Percentiles rank a stretch among this genome's conserved stretches.
Conservation (phyloP, 2,797 vertebrate species). For the Chrosomus eos region DNA sequence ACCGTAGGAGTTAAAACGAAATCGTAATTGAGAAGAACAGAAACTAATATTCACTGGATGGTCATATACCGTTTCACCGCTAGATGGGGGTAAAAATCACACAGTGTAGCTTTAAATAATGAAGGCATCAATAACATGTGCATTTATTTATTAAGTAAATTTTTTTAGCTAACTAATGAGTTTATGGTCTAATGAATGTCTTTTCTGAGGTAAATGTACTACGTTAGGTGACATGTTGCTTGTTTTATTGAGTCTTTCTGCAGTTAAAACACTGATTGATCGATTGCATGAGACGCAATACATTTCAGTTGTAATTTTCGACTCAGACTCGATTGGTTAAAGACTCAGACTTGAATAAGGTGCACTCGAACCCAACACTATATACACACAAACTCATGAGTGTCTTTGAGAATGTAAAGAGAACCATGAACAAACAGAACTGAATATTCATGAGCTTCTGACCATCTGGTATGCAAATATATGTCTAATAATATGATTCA, state of each 20-base stretch:
- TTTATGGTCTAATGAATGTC: not conserved
- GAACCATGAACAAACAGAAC: constrained; percentile 4
- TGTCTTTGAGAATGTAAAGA: constrained; percentile 3
- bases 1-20: too few species aligned
- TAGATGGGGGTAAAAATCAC: too few species aligned
- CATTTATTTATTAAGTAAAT: not conserved
- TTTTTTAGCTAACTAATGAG: not conserved
- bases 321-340: not conserved
- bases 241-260: not conserved
- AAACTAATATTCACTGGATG: too few species aligned
- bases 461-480: constrained; percentile 45
- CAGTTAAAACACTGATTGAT: not conserved
- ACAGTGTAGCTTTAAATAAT: too few species aligned
- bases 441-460: constrained; percentile 49
- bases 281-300: not conserved
- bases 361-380: not conserved
- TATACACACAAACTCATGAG: constrained; percentile 12
- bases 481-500: constrained; percentile 37
- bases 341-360: not conserved
- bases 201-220: not conserved
- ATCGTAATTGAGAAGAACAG: too few species aligned
- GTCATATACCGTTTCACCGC: too few species aligned
- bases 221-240: not conserved
- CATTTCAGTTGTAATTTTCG: not conserved
- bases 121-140: not conserved